A percentile compares a stretch with the other conserved stretches of the same genome.
phyloP scores from a whole-genome alignment of 1,140 invertebrate species.

The Heliconius hermathena region DNA sequence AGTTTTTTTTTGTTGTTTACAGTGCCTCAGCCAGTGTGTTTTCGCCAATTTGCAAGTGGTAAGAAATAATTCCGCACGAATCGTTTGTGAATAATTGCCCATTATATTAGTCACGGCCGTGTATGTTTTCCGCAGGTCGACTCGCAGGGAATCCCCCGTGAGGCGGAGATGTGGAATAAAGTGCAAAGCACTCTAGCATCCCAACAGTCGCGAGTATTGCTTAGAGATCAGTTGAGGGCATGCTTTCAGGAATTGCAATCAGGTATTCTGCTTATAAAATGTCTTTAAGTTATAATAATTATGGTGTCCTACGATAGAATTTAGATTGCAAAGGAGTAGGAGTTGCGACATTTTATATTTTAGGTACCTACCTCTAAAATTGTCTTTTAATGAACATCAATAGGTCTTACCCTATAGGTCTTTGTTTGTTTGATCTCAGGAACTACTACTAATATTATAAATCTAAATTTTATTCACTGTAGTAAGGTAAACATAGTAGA shows the following conservation, averaged over 20 bases:
- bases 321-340: too few relatives aligned
- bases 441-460: too few relatives aligned
- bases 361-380: too few relatives aligned
- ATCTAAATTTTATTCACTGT: too few relatives aligned
- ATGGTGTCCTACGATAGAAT: too few relatives aligned
- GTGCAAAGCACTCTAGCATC: constrained; percentile 64
- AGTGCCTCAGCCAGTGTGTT: constrained; percentile 75
- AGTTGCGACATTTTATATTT: too few relatives aligned
- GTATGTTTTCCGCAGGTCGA: constrained; percentile 57
- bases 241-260: constrained; percentile 72
- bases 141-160: constrained; percentile 64
- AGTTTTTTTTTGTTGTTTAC: constrained; percentile 44
- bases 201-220: constrained; percentile 58
- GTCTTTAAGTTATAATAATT: too few relatives aligned
- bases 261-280: constrained; percentile 46
- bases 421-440: too few relatives aligned
- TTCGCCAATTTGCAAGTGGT: constrained; percentile 75
- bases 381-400: too few relatives aligned
- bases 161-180: constrained; percentile 67
- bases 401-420: too few relatives aligned
- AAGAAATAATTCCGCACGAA: constrained; percentile 37
- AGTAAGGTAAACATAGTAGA: too few relatives aligned
- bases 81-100: background rate
- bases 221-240: constrained; percentile 61
- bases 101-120: constrained; percentile 9